Evolutionary conservation across 2,888 invertebrate genomes (phyloP).

Genomic region (Temnothorax ravouxi): DNA sequence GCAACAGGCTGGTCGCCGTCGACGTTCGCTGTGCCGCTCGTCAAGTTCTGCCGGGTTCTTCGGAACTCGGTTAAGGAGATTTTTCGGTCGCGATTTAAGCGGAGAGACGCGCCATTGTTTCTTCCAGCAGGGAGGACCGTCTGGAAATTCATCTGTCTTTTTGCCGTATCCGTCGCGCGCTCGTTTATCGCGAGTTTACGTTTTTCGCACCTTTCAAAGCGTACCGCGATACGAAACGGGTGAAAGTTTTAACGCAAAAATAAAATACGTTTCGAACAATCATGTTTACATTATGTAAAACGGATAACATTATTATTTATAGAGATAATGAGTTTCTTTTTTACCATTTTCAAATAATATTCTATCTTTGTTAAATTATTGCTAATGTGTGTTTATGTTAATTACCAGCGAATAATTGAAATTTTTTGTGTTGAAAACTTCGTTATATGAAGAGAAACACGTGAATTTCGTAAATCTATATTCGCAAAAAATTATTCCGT

Average conservation of each 20-base stretch:
- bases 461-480: not conserved
- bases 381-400: not conserved
- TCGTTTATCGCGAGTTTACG: conserved; percentile 31
- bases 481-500: not conserved
- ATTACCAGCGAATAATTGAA: not conserved
- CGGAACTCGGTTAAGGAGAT: conserved; percentile 47
- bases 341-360: not conserved
- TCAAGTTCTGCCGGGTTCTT: conserved; percentile 46
- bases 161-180: conserved; percentile 28
- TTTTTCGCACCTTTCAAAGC: not conserved
- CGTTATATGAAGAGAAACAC: not conserved
- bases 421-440: not conserved
- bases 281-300: not conserved
- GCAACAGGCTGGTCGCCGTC: conserved; percentile 49
- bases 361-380: not conserved
- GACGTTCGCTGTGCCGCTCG: conserved; percentile 14
- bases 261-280: not conserved
- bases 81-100: conserved; percentile 42
- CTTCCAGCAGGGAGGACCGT: not conserved
- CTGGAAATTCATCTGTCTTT: not conserved
- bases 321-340: not conserved
- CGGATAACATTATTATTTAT: not conserved
- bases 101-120: conserved; percentile 13
- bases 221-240: not conserved
- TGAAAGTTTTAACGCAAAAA: not conserved